Evolutionary conservation across 2,113 vertebrate genomes (phyloP).

Genomic region (Thalassoma bifasciatum): DNA sequence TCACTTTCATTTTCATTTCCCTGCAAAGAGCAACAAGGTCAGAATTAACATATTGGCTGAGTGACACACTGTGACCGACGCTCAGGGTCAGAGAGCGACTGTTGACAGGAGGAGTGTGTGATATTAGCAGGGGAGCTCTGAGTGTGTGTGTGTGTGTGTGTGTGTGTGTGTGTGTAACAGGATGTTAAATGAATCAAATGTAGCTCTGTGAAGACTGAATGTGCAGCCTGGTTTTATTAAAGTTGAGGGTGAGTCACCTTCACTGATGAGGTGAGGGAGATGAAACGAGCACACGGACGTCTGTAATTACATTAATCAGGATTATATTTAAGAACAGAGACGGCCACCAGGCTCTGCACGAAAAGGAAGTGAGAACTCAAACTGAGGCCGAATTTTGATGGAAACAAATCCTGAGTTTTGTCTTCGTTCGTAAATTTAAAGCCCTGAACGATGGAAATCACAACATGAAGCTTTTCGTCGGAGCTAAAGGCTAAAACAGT

Average conservation of each 20-base stretch:
- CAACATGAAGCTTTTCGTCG: too few relatives aligned
- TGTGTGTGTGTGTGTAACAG: too few relatives aligned
- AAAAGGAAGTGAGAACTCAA: constrained; percentile 1
- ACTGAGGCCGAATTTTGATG: too few relatives aligned
- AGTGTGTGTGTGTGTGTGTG: constrained; percentile 15
- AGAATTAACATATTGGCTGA: constrained; percentile 46
- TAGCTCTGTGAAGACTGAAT: constrained; percentile 4
- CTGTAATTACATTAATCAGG: background rate
- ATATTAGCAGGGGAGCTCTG: constrained; percentile 1
- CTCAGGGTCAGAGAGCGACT: constrained; percentile 16
- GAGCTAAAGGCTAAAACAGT: too few relatives aligned
- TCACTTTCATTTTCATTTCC: background rate
- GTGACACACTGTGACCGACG: constrained; percentile 3
- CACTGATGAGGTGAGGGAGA: constrained; percentile 8
- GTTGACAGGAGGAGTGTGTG: constrained; percentile 2
- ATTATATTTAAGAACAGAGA: background rate
- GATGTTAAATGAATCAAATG: constrained; percentile 8
- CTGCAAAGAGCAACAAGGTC: constrained; percentile 18
- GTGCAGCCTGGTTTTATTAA: background rate
- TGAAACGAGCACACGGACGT: constrained; percentile 1
- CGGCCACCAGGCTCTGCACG: background rate
- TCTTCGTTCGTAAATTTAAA: too few relatives aligned
- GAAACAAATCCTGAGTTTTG: too few relatives aligned
- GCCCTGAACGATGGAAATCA: too few relatives aligned
- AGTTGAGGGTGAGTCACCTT: background rate